These are phyloP conservation scores for Megalonaias nervosa DNA, from an alignment of 1,140 invertebrate species.

Conservation along the genomic window DNA sequence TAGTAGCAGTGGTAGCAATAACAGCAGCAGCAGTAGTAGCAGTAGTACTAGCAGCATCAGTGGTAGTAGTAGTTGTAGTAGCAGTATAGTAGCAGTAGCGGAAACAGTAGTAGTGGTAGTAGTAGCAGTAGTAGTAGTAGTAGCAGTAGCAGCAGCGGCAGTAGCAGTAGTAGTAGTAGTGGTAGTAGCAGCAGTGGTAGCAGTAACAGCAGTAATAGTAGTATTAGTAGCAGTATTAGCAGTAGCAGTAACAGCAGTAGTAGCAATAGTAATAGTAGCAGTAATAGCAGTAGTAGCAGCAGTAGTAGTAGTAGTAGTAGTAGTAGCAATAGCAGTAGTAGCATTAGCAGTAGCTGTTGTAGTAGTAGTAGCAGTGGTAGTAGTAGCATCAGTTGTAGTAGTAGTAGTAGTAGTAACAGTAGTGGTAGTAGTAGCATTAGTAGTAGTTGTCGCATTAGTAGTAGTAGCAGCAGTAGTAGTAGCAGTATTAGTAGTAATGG, in stretches of 20 bases:
- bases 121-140: constrained; percentile 3
- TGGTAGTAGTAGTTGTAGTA: neutral
- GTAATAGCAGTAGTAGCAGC: neutral
- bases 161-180: neutral
- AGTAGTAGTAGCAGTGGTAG: neutral
- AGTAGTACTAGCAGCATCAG: neutral
- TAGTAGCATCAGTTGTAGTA: too few species aligned
- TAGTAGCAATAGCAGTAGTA: constrained; percentile 5
- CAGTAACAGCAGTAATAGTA: constrained; percentile 2
- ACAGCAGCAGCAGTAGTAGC: constrained; percentile 1
- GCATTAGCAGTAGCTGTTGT: neutral
- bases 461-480: constrained; percentile 6
- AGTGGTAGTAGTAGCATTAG: constrained; percentile 8
- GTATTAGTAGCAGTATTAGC: neutral
- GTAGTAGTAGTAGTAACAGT: neutral
- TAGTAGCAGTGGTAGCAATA: constrained; percentile 7
- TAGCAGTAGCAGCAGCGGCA: neutral
- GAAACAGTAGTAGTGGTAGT: constrained; percentile 5
- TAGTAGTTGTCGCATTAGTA: too few species aligned
- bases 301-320: constrained; percentile 5
- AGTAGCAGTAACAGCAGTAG: constrained; percentile 6
- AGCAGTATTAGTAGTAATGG: neutral
- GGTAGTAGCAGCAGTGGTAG: too few species aligned
- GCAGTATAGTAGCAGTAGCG: too few species aligned
- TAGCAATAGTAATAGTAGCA: too few species aligned